These are phyloP conservation scores for Hypomecis punctinalis DNA, from an alignment of 2,888 invertebrate species.

Conservation along the genomic window DNA sequence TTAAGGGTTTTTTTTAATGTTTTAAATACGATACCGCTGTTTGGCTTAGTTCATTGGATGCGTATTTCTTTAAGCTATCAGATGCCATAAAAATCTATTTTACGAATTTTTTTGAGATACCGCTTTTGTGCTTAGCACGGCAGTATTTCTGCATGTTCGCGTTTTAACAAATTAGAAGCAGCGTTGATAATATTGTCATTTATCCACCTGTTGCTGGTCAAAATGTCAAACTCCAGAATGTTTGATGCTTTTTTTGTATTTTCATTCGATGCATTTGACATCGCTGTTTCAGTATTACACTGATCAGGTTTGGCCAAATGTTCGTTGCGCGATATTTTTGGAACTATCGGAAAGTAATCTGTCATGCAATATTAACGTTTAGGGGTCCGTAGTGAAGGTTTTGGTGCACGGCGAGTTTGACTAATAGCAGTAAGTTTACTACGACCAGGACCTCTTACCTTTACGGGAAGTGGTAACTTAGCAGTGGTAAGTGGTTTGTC, in stretches of 20 bases:
- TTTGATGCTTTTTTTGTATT: no score
- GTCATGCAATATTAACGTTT: conserved; percentile 11
- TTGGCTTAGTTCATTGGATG: no score
- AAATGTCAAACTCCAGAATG: background rate
- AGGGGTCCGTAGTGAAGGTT: conserved; percentile 8
- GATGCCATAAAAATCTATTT: no score
- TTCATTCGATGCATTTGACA: background rate
- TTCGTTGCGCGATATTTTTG: background rate
- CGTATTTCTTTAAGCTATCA: no score
- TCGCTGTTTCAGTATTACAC: background rate
- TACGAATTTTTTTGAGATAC: no score
- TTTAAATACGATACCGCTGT: no score
- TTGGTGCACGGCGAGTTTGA: conserved; percentile 7
- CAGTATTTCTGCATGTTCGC: background rate
- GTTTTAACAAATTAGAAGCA: conserved; percentile 1
- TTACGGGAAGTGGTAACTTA: conserved; percentile 1
- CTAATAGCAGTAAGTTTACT: conserved; percentile 3
- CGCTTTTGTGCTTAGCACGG: no score
- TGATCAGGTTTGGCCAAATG: background rate
- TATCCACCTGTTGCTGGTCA: background rate
- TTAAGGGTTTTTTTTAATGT: no score
- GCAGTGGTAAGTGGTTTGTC: background rate
- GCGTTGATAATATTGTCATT: background rate
- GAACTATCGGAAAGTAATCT: conserved; percentile 2
- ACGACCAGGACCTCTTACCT: conserved; percentile 1